Conservation (phyloP, 1,140 invertebrate species). For the Drosophila littoralis region DNA sequence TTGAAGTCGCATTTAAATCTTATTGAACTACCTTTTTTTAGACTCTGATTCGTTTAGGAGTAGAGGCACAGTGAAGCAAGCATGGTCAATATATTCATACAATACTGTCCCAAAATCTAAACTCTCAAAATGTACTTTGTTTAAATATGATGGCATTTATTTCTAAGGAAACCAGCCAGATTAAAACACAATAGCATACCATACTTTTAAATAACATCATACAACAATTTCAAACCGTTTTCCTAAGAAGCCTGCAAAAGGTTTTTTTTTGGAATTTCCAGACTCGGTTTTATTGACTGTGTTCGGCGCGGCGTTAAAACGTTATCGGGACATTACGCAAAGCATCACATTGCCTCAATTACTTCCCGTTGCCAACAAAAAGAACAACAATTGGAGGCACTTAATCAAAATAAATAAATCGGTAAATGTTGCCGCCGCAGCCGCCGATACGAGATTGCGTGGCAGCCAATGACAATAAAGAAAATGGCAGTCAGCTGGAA, state of each 20-base stretch:
- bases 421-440: constrained; percentile 36
- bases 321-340: constrained; percentile 35
- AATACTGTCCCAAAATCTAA: too few relatives aligned
- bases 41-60: too few relatives aligned
- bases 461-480: constrained; percentile 42
- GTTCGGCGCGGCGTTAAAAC: constrained; percentile 22
- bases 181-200: too few relatives aligned
- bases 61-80: too few relatives aligned
- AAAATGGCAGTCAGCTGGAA: constrained; percentile 55
- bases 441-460: constrained; percentile 7
- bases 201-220: neutral
- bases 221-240: neutral
- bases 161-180: too few relatives aligned
- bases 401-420: constrained; percentile 56
- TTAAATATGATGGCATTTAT: too few relatives aligned
- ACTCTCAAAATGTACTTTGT: too few relatives aligned
- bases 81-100: too few relatives aligned
- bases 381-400: constrained; percentile 34
- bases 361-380: constrained; percentile 22
- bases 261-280: neutral
- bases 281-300: constrained; percentile 21
- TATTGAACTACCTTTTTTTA: too few relatives aligned
- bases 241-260: neutral
- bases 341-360: constrained; percentile 44
- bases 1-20: too few relatives aligned